phyloP scores from a whole-genome alignment of 2,113 vertebrate genomes.

The Ailurus styani region DNA sequence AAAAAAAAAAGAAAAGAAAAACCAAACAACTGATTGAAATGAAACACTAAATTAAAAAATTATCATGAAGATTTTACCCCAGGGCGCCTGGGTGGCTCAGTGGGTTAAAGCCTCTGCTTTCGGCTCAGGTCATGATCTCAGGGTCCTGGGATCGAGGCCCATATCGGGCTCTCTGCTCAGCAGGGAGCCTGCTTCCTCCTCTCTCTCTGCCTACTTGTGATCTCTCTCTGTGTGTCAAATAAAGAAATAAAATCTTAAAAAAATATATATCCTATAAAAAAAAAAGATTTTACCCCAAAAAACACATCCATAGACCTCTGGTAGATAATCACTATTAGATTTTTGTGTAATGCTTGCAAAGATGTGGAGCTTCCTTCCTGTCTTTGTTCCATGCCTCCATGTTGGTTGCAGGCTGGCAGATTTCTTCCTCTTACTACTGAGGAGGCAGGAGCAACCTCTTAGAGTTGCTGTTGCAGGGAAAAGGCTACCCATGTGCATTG shows the following conservation, averaged over 20 bases:
- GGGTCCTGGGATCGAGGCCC: too few relatives aligned
- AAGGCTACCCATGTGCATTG: background rate
- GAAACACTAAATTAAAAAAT: constrained; percentile 31
- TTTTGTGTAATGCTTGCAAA: background rate
- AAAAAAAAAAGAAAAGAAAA: too few relatives aligned
- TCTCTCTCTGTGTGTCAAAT: too few relatives aligned
- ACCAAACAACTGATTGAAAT: background rate
- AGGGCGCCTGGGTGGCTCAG: too few relatives aligned
- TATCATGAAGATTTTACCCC: background rate
- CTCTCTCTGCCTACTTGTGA: too few relatives aligned
- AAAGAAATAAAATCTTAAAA: too few relatives aligned
- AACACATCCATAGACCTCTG: background rate
- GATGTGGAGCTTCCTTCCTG: background rate
- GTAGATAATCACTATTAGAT: background rate
- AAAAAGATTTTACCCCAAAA: background rate
- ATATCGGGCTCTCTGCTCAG: too few relatives aligned
- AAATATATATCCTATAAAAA: too few relatives aligned
- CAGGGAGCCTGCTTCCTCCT: too few relatives aligned
- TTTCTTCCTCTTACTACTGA: background rate
- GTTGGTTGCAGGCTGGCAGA: background rate
- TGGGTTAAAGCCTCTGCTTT: too few relatives aligned
- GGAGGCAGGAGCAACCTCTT: background rate
- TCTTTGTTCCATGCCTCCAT: background rate
- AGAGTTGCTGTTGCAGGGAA: background rate
- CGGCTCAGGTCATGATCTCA: too few relatives aligned